Evolutionary conservation across 2,113 vertebrate genomes (phyloP).

Genomic region (Myodes glareolus): DNA sequence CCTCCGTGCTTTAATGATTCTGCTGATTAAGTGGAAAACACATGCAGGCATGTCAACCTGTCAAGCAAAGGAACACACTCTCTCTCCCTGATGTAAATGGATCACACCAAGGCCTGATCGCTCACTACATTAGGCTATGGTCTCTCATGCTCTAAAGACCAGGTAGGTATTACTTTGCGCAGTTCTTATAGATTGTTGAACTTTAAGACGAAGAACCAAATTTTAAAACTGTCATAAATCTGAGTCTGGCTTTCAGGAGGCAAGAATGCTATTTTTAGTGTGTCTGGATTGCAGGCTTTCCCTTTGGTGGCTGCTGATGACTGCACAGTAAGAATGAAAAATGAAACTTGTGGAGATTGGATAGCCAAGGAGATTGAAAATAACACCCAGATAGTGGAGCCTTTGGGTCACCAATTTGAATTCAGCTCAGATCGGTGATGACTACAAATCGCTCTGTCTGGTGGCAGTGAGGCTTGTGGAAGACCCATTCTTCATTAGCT

Average conservation of each 20-base stretch:
- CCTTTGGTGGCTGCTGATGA: slow-evolving; percentile 80
- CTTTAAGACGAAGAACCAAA: slow-evolving; percentile 75
- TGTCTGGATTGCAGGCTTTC: slow-evolving; percentile 75
- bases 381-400: slow-evolving; percentile 74
- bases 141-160: slow-evolving; percentile 74
- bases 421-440: slow-evolving; percentile 78
- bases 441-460: slow-evolving; percentile 76
- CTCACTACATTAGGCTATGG: slow-evolving; percentile 12
- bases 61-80: slow-evolving; percentile 64
- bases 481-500: slow-evolving; percentile 65
- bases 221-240: slow-evolving; percentile 82
- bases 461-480: slow-evolving; percentile 60
- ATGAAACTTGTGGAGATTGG: slow-evolving; percentile 80
- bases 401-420: slow-evolving; percentile 80
- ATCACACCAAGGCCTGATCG: slow-evolving; percentile 37
- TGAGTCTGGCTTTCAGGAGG: slow-evolving; percentile 79
- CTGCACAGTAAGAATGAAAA: slow-evolving; percentile 83
- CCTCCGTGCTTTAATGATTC: slow-evolving; percentile 76
- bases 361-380: slow-evolving; percentile 80
- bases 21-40: slow-evolving; percentile 80
- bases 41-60: slow-evolving; percentile 66
- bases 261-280: slow-evolving; percentile 82
- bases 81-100: slow-evolving; percentile 70
- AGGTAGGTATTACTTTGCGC: slow-evolving; percentile 69
- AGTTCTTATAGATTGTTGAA: slow-evolving; percentile 74